Evolutionary conservation across 1,140 invertebrate genomes (phyloP).

Genomic region (Hetaerina americana): DNA sequence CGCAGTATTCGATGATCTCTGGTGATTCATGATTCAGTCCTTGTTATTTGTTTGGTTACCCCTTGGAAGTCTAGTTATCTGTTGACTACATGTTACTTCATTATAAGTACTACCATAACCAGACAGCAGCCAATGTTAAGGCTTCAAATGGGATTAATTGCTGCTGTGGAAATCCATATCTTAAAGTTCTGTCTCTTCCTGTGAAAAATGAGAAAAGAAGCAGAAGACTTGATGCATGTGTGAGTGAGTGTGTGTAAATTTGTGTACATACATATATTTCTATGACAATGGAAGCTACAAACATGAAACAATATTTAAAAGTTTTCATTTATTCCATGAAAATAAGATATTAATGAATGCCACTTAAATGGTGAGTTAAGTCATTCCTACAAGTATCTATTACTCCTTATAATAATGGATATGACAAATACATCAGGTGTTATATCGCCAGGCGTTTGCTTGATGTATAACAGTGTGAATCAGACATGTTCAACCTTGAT

Average conservation of each 20-base stretch:
- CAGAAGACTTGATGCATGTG: neutral
- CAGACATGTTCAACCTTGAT: neutral
- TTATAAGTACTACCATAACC: too few relatives aligned
- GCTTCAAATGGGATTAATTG: neutral
- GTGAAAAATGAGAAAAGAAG: neutral
- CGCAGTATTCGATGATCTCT: constrained; percentile 4
- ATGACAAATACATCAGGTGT: neutral
- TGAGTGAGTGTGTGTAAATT: neutral
- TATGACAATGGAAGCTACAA: too few relatives aligned
- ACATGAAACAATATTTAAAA: too few relatives aligned
- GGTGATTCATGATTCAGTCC: neutral
- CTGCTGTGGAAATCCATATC: neutral
- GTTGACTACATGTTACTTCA: neutral
- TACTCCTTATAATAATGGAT: neutral
- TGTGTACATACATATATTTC: too few relatives aligned
- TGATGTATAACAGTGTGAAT: neutral
- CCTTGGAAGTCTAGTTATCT: neutral
- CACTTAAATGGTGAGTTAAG: too few relatives aligned
- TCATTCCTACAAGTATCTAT: neutral
- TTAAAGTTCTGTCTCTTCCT: neutral
- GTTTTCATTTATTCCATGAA: too few relatives aligned
- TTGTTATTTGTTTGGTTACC: neutral
- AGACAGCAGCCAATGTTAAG: neutral
- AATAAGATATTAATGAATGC: too few relatives aligned
- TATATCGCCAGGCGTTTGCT: neutral